A percentile compares a stretch with the other conserved stretches of the same genome.
Evolutionary conservation across 1,140 invertebrate genomes (phyloP).

Genomic region (Pentalonia nigronervosa): DNA sequence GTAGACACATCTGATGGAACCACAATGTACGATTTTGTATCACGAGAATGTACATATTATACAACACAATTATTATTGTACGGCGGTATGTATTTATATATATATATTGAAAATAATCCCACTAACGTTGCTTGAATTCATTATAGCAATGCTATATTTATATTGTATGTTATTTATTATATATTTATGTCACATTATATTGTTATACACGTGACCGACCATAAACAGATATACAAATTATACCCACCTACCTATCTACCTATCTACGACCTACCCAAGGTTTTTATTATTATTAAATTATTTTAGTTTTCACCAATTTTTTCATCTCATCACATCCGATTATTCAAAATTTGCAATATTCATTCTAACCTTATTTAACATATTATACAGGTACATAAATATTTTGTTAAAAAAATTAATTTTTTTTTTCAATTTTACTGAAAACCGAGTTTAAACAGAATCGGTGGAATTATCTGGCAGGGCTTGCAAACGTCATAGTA

Average conservation of each 20-base stretch:
- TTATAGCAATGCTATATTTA: neutral
- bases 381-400: too few relatives aligned
- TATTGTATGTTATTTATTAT: neutral
- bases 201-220: neutral
- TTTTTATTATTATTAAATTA: neutral
- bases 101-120: neutral
- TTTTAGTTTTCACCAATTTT: neutral
- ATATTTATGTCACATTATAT: neutral
- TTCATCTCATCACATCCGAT: neutral
- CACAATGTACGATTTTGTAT: constrained; percentile 13
- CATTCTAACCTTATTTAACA: neutral
- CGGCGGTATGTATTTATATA: neutral
- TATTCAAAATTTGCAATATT: neutral
- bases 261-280: neutral
- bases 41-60: neutral
- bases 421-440: too few relatives aligned
- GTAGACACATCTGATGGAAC: neutral
- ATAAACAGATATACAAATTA: neutral
- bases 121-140: neutral
- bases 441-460: neutral
- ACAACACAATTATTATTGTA: neutral
- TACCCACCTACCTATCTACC: neutral
- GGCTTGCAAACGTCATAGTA: too few relatives aligned
- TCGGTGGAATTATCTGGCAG: too few relatives aligned
- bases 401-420: neutral